phyloP scores from a whole-genome alignment of 2,113 vertebrate species.

The Tragelaphus strepsiceros region DNA sequence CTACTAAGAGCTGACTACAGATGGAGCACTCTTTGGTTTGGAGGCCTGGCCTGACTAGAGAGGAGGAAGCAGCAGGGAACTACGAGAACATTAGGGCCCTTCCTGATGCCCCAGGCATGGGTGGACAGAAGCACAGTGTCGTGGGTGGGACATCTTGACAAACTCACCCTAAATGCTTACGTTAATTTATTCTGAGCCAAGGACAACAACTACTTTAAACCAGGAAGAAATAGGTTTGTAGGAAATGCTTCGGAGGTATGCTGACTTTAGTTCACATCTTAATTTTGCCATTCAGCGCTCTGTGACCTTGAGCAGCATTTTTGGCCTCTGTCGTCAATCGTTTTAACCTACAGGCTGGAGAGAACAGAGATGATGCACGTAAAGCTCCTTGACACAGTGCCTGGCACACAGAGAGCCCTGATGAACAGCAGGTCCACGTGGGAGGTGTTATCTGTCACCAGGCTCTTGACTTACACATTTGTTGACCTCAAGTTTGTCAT shows the following conservation, averaged over 20 bases:
- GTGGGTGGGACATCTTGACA: neutral
- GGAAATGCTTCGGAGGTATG: neutral
- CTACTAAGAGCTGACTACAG: neutral
- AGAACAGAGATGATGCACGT: neutral
- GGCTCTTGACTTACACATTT: neutral
- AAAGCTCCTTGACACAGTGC: neutral
- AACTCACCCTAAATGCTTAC: neutral
- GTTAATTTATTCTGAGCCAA: neutral
- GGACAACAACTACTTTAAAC: neutral
- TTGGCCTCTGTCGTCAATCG: neutral
- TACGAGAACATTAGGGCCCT: neutral
- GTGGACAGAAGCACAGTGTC: neutral
- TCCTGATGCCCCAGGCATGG: neutral
- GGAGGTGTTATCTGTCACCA: neutral
- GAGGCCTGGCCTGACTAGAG: neutral
- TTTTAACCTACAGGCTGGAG: neutral
- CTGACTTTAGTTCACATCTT: neutral
- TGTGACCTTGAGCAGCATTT: neutral
- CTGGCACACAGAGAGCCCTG: neutral
- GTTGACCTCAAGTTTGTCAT: neutral
- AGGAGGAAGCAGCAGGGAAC: neutral
- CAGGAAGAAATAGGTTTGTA: neutral
- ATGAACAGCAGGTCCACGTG: neutral
- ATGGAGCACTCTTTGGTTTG: neutral
- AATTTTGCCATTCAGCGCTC: neutral